Percentiles rank a stretch among this genome's conserved stretches.
These are phyloP conservation scores for Chymomyza fuscimana DNA, from an alignment of 2,888 invertebrate species.

Conservation along the genomic window DNA sequence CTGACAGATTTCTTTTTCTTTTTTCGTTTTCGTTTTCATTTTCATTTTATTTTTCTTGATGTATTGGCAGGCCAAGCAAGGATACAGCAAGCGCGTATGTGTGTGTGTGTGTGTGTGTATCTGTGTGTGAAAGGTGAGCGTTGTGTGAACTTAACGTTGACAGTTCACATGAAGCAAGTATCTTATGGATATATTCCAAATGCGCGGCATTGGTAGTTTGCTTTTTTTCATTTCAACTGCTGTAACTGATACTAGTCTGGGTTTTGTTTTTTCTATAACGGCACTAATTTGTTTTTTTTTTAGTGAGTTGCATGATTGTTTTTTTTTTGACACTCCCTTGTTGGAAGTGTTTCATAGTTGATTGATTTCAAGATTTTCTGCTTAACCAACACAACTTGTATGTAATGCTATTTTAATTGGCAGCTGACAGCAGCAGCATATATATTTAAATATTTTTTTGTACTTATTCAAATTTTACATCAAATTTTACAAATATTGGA, in stretches of 20 bases:
- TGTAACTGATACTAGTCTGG: slow-evolving; percentile 45
- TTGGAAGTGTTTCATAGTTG: too few relatives aligned
- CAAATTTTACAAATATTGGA: too few relatives aligned
- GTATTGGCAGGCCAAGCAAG: slow-evolving; percentile 58
- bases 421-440: slow-evolving; percentile 11
- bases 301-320: not conserved
- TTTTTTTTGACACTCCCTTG: not conserved
- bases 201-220: not conserved
- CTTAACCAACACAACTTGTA: slow-evolving; percentile 28
- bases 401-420: slow-evolving; percentile 49
- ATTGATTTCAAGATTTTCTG: too few relatives aligned
- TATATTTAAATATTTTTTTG: not conserved
- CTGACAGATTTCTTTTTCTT: slow-evolving; percentile 9
- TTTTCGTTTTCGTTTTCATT: slow-evolving; percentile 9
- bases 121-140: slow-evolving; percentile 29
- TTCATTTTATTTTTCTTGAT: slow-evolving; percentile 43
- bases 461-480: not conserved
- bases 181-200: not conserved
- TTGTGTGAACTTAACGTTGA: slow-evolving; percentile 35
- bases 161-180: slow-evolving; percentile 24
- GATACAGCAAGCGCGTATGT: slow-evolving; percentile 1
- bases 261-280: slow-evolving; percentile 24
- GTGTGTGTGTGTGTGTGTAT: slow-evolving; percentile 4
- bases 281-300: not conserved
- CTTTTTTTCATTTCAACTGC: slow-evolving; percentile 43